Evolutionary conservation across 2,113 vertebrate genomes (phyloP).

Genomic region (Oryzias curvinotus): DNA sequence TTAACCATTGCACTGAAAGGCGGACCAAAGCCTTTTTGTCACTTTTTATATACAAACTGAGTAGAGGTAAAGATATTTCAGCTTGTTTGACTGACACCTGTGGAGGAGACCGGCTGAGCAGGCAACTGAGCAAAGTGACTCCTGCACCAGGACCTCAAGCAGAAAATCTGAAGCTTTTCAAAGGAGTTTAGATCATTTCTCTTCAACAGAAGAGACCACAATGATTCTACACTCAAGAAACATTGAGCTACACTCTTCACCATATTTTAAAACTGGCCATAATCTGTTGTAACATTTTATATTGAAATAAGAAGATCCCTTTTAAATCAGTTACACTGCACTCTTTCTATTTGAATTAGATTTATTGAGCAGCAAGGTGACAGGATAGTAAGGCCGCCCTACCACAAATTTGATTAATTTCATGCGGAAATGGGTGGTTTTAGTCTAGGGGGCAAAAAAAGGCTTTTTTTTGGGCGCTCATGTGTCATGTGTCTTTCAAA

Average conservation of each 20-base stretch:
- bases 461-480: too few species aligned
- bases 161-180: not conserved
- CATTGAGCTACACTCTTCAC: not conserved
- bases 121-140: conserved; percentile 18
- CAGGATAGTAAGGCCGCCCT: too few species aligned
- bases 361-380: too few species aligned
- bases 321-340: too few species aligned
- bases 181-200: conserved; percentile 1
- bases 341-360: too few species aligned
- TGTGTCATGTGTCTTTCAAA: too few species aligned
- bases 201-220: not conserved
- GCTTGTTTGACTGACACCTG: conserved; percentile 25
- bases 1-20: conserved; percentile 37
- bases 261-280: not conserved
- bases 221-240: conserved; percentile 9
- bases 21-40: conserved; percentile 22
- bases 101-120: not conserved
- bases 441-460: too few species aligned
- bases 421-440: too few species aligned
- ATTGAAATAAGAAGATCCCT: too few species aligned
- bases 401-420: too few species aligned
- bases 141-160: not conserved
- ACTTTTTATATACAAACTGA: conserved; percentile 26
- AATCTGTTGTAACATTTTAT: not conserved
- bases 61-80: conserved; percentile 16